phyloP scores from a whole-genome alignment of 1,140 invertebrate species.

The Drosophila bipectinata region DNA sequence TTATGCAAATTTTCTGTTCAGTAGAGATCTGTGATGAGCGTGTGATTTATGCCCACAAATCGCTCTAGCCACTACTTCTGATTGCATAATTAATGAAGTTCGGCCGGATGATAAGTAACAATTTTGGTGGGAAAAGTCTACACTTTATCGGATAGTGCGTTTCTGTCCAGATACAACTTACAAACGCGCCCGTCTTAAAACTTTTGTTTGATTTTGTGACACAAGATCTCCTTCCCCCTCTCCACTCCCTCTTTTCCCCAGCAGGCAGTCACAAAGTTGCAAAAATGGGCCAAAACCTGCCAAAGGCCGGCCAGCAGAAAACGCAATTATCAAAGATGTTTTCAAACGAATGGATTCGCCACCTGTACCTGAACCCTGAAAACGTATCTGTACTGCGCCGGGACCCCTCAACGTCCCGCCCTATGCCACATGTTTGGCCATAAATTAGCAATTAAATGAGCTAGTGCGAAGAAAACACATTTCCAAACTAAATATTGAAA shows the following conservation, averaged over 20 bases:
- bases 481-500: slow-evolving; percentile 79
- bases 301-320: slow-evolving; percentile 42
- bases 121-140: slow-evolving; percentile 59
- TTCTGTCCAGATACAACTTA: slow-evolving; percentile 24
- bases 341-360: slow-evolving; percentile 31
- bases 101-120: slow-evolving; percentile 53
- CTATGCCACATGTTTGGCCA: slow-evolving; percentile 28
- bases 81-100: slow-evolving; percentile 80
- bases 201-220: slow-evolving; percentile 61
- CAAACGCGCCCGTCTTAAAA: slow-evolving; percentile 7
- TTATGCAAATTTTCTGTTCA: slow-evolving; percentile 74
- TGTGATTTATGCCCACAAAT: slow-evolving; percentile 81
- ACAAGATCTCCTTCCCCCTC: not conserved
- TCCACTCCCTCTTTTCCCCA: too few relatives aligned
- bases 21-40: slow-evolving; percentile 45
- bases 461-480: slow-evolving; percentile 66
- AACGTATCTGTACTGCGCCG: slow-evolving; percentile 8
- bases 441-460: slow-evolving; percentile 81
- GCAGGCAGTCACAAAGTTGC: slow-evolving; percentile 67
- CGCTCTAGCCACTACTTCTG: slow-evolving; percentile 80
- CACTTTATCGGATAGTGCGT: slow-evolving; percentile 4
- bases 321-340: slow-evolving; percentile 71
- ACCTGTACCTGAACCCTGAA: slow-evolving; percentile 14
- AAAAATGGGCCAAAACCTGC: slow-evolving; percentile 64
- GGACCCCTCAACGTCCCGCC: not conserved